Evolutionary conservation across 2,888 invertebrate genomes (phyloP), one percentile per base, ranked within the genome.

Genomic region (Mythimna albipuncta): DNA sequence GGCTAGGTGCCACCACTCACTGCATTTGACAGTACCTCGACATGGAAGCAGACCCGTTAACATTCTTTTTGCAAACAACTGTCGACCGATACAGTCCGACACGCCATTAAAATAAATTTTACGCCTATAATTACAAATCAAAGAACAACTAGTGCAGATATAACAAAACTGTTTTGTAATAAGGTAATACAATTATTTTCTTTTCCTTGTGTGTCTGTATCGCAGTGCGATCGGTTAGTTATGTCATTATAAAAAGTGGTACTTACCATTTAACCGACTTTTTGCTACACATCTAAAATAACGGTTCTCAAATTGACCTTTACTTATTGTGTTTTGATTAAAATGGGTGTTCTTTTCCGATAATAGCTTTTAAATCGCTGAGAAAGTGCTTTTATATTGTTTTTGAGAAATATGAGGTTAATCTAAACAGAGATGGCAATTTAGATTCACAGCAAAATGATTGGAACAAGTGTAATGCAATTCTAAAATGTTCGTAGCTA

Each of bases 101-200:
- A 91, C 89, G 91, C 91, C 88, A 90, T 92, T 91, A 90, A 87
- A 89, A 84, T 87, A 86, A 91, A 92, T 94, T 93, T 92, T 89
- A 93, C 93, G 93, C 91, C 89, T 90, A 87, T 84, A 84, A 93
- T 93, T 93, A 91, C 89, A 90, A 93, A 92, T 93, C 91, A 91
- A 88, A 88, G 84, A 86, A 83, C 89, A 89, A 87, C 88, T 86
- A 86, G 88, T 87, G 82, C 74, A 72, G 76, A 82, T 84, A 82
- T 71, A 86, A 88, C 85, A 87, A 89, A 85, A 85, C 78, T 83
- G 80, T 86, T 86, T 84, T 85, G 75, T 87, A 84, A 83, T 85
- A 77, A 85, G 86, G 86, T 91, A 89, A 86, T 79, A 84, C 72
- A 84, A 85, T 87, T 87, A 85, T 84, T 86, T 84, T 82, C 78